These are phyloP conservation scores for Melieria omissa DNA, from an alignment of 2,888 invertebrate species.

Conservation along the genomic window DNA sequence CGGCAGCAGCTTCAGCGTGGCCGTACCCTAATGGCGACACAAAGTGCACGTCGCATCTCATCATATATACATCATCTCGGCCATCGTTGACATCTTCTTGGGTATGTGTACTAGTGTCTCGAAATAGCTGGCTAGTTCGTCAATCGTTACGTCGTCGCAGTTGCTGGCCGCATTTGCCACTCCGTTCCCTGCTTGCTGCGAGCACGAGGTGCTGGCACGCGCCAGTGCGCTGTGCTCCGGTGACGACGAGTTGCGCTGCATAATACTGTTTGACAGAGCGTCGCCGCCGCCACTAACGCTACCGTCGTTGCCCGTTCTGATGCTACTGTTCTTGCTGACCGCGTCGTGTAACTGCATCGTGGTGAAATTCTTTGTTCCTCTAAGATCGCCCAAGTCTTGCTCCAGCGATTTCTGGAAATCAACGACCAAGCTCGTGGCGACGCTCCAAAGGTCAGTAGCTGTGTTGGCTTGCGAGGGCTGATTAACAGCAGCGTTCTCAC, in stretches of 20 bases:
- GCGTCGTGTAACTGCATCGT: constrained; percentile 45
- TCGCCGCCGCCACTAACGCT: background rate
- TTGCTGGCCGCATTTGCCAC: constrained; percentile 35
- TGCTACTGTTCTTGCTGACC: background rate
- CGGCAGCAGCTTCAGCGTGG: no score
- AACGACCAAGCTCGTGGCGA: constrained; percentile 48
- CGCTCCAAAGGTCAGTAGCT: background rate
- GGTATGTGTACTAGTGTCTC: constrained; percentile 96
- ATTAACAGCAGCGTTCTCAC: background rate
- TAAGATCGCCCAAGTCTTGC: constrained; percentile 47
- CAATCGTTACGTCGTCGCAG: constrained; percentile 86
- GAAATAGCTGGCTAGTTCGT: constrained; percentile 94
- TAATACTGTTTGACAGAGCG: constrained; percentile 15
- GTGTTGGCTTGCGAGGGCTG: background rate
- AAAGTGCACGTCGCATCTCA: background rate
- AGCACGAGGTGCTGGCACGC: constrained; percentile 71
- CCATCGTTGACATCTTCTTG: constrained; percentile 97
- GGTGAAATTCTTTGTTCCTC: constrained; percentile 49
- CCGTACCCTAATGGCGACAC: no score
- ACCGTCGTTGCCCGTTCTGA: constrained; percentile 9
- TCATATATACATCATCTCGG: constrained; percentile 98
- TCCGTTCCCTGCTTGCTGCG: constrained; percentile 80
- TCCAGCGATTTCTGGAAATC: constrained; percentile 57
- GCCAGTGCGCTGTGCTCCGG: constrained; percentile 31
- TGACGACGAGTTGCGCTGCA: constrained; percentile 26